Base-by-base conservation (phyloP, 2,888 invertebrate genomes). In the Byasa hedistus region DNA sequence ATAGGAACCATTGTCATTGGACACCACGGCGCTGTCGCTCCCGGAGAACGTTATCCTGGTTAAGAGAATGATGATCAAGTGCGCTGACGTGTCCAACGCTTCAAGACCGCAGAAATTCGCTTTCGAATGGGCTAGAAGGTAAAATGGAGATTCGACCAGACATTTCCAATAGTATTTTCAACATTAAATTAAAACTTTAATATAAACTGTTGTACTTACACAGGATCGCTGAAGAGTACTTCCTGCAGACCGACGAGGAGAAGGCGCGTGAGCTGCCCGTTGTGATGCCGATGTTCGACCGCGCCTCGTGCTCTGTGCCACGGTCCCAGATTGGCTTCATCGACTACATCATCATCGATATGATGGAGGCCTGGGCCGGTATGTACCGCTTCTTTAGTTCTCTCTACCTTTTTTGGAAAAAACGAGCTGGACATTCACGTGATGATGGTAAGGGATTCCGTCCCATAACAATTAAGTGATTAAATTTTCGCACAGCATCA, bases 291-390 rank as follows among this genome's bases (percentile, higher is more conserved):
- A 96, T 98, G 94, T 99, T 99, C 87, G 99, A 99, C 88, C 94
- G 98, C 69, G 93, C 95, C 69, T 95, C 97, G 1, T 99, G 99
- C 90, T 98, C 98, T 79, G 97, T 99, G 82, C 98, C 99, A 64
- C 97, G 98, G 89, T 98, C 98, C 69, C 99, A 99, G 92, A 97
- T 98, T 78, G 98, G 98, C 66, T 99, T 99, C 89, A 96, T 98
- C 72, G 99, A 99, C 87, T 98, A 96, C 90, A 99, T 99, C 81
- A 98, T 99, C 77, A 97, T 97, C 76, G 98, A 98, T 81, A 98
- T 99, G 97, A 97, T 99, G 92, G 98, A 98, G 81, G 97, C 98
- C 39, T 99, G 98, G 98, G 96, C 98, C 81, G 96, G 98, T 96
- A 78, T 89, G 93, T 88, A 32, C 1, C 21, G 12, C 60, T 36